Conservation (phyloP, 2,888 invertebrate genomes). For the Lasioglossum marginatum region DNA sequence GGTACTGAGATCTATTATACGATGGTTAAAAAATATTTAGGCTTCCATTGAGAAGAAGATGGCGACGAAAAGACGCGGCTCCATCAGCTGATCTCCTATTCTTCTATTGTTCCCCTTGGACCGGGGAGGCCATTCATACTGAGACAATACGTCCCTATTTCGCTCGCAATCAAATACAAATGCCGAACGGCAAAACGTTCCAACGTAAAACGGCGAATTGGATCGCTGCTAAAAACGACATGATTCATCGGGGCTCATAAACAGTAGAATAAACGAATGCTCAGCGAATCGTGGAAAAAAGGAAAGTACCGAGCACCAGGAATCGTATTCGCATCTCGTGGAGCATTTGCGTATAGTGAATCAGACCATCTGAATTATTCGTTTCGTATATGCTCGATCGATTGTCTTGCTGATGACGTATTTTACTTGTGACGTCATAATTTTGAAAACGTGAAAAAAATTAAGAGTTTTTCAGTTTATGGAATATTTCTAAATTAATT, state of each 20-base stretch:
- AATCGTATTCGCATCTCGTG: neutral
- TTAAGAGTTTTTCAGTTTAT: no score
- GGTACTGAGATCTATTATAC: neutral
- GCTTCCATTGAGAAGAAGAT: neutral
- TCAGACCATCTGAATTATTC: constrained; percentile 22
- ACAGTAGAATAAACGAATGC: neutral
- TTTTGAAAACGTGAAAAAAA: neutral
- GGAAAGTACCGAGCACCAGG: neutral
- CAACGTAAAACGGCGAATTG: neutral
- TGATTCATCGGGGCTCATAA: neutral
- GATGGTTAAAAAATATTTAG: neutral
- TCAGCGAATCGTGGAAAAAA: neutral
- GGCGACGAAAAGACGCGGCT: neutral
- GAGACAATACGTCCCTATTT: neutral
- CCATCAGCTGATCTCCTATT: neutral
- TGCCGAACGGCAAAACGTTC: neutral
- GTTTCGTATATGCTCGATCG: neutral
- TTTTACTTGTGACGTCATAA: neutral
- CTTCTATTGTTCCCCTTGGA: neutral
- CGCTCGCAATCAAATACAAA: neutral
- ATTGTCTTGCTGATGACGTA: constrained; percentile 4
- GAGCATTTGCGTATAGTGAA: constrained; percentile 17
- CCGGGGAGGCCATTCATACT: neutral
- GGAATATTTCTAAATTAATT: no score
- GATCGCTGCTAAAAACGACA: neutral